Percentiles rank a stretch among this genome's conserved stretches.
Conservation (phyloP, 1,140 invertebrate genomes). For the Aphelenchoides besseyi region DNA sequence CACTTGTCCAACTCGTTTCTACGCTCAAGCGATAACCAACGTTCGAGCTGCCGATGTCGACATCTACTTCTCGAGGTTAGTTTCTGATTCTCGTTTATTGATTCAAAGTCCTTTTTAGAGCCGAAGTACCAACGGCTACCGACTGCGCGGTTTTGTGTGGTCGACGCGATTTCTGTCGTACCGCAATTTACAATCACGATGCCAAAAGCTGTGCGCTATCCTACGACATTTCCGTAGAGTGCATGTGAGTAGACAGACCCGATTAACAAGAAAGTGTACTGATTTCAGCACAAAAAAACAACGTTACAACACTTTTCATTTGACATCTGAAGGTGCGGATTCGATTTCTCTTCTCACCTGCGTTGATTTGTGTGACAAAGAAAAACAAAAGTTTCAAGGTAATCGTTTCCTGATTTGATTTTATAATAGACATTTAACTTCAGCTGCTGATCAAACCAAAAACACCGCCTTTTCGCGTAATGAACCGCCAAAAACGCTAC, state of each 20-base stretch:
- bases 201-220: slow-evolving; percentile 31
- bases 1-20: slow-evolving; percentile 12
- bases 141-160: slow-evolving; percentile 39
- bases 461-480: neutral
- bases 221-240: slow-evolving; percentile 25
- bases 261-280: too few relatives aligned
- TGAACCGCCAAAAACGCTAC: neutral
- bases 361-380: slow-evolving; percentile 27
- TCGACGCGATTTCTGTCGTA: slow-evolving; percentile 28
- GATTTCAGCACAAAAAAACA: slow-evolving; percentile 20
- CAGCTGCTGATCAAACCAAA: neutral
- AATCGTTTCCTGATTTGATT: neutral
- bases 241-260: slow-evolving; percentile 27
- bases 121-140: slow-evolving; percentile 19
- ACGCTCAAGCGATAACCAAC: slow-evolving; percentile 13
- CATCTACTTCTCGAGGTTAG: slow-evolving; percentile 15
- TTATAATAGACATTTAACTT: neutral
- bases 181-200: slow-evolving; percentile 36
- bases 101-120: slow-evolving; percentile 21
- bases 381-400: slow-evolving; percentile 17
- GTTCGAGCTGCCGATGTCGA: neutral
- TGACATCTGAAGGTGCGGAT: slow-evolving; percentile 28
- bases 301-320: slow-evolving; percentile 41
- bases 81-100: neutral
- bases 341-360: slow-evolving; percentile 31